phyloP scores from a whole-genome alignment of 2,888 invertebrate genomes.

The Morinoia aosen region DNA sequence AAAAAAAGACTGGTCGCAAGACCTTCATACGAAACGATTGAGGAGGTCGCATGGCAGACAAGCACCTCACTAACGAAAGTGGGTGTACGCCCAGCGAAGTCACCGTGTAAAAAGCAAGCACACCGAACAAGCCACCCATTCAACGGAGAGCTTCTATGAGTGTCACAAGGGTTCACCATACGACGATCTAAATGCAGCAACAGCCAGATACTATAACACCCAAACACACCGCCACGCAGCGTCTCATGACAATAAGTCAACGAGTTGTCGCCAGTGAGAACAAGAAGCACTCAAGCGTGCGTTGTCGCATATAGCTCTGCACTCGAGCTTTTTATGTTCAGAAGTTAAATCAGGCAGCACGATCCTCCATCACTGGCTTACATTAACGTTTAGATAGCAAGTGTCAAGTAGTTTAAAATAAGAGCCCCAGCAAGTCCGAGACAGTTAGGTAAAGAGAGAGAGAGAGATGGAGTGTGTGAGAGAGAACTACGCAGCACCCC shows the following conservation, averaged over 20 bases:
- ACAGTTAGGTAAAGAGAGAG: conserved; percentile 30
- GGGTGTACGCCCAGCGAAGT: neutral
- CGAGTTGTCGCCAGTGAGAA: neutral
- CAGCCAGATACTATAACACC: conserved; percentile 7
- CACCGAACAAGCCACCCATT: conserved; percentile 29
- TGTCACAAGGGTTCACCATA: conserved; percentile 19
- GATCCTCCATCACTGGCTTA: conserved; percentile 47
- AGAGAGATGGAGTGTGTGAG: neutral
- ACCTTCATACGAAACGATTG: neutral
- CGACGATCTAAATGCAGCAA: conserved; percentile 6
- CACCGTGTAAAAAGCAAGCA: conserved; percentile 23
- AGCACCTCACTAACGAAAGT: conserved; percentile 4
- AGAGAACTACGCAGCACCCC: conserved; percentile 27
- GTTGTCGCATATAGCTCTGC: neutral
- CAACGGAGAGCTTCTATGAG: neutral
- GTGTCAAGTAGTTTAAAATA: conserved; percentile 53
- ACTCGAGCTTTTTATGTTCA: conserved; percentile 13
- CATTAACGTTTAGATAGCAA: conserved; percentile 42
- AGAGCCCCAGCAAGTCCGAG: neutral
- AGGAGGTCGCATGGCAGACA: conserved; percentile 1
- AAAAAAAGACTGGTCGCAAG: neutral
- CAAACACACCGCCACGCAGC: neutral
- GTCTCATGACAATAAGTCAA: conserved; percentile 29
- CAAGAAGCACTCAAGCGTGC: conserved; percentile 16
- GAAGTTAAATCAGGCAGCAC: conserved; percentile 3